These are phyloP conservation scores for Tyrophagus putrescentiae DNA, from an alignment of 1,140 invertebrate genomes.

Conservation along the genomic window DNA sequence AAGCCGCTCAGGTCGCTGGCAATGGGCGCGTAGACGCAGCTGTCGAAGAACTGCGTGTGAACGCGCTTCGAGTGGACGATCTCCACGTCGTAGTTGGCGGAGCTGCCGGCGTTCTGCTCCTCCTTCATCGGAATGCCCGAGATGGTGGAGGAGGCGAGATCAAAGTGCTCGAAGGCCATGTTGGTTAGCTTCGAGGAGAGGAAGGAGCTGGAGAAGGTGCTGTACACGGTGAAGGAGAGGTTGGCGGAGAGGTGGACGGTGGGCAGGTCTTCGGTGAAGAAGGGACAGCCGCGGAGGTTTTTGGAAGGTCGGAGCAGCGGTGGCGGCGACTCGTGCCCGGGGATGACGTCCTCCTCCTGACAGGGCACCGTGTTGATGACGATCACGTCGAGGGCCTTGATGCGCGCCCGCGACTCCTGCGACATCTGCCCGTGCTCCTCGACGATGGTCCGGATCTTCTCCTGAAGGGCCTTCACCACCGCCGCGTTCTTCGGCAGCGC, in stretches of 20 bases:
- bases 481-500: constrained; percentile 23
- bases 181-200: constrained; percentile 35
- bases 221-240: constrained; percentile 47
- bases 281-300: too few relatives aligned
- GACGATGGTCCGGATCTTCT: not conserved
- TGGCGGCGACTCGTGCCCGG: not conserved
- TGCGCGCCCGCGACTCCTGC: constrained; percentile 31
- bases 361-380: constrained; percentile 72
- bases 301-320: too few relatives aligned
- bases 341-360: constrained; percentile 36
- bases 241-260: not conserved
- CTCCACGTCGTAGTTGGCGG: constrained; percentile 94
- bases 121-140: constrained; percentile 99
- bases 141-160: constrained; percentile 84
- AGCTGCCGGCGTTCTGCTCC: constrained; percentile 93
- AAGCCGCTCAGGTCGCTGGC: not conserved
- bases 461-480: not conserved
- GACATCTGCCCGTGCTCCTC: not conserved
- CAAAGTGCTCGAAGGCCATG: constrained; percentile 52
- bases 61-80: constrained; percentile 72
- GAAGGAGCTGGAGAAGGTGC: constrained; percentile 45
- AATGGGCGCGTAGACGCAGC: not conserved
- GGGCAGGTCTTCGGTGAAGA: not conserved
- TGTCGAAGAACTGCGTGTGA: constrained; percentile 58
- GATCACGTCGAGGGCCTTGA: constrained; percentile 73